Percentiles rank a stretch among this genome's conserved stretches.
These are phyloP conservation scores for Pseudeuparius sepicola DNA, from an alignment of 2,888 invertebrate genomes.

Conservation along the genomic window DNA sequence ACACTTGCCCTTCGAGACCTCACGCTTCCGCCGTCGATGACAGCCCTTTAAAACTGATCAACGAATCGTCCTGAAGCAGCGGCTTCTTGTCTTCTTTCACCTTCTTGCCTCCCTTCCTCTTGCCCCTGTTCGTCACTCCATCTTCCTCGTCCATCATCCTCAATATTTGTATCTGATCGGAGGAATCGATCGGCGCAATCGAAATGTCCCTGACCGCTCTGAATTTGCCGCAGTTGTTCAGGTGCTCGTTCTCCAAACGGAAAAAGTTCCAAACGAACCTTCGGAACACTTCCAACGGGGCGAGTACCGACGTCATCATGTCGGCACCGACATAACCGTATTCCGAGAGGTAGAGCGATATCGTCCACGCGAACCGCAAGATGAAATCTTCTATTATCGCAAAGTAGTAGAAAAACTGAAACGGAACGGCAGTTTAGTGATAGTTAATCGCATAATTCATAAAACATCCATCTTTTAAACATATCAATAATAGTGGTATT, in stretches of 20 bases:
- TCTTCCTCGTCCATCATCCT: constrained; percentile 70
- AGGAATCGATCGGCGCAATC: constrained; percentile 65
- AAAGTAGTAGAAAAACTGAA: constrained; percentile 68
- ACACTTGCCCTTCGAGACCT: too few relatives aligned
- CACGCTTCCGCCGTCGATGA: too few relatives aligned
- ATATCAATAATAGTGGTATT: too few relatives aligned
- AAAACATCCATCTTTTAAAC: too few relatives aligned
- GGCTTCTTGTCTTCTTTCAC: constrained; percentile 41
- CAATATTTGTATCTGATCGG: constrained; percentile 59
- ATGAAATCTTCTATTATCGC: constrained; percentile 73
- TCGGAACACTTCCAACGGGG: constrained; percentile 59
- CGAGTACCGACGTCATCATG: constrained; percentile 54
- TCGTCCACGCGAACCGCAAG: constrained; percentile 68
- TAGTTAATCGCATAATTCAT: too few relatives aligned
- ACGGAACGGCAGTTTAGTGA: too few relatives aligned
- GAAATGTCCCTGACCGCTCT: constrained; percentile 80
- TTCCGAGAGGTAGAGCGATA: constrained; percentile 59
- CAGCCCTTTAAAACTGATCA: constrained; percentile 32
- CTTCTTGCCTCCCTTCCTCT: constrained; percentile 30
- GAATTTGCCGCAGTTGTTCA: constrained; percentile 85
- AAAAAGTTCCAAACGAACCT: constrained; percentile 82
- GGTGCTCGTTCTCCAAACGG: constrained; percentile 79
- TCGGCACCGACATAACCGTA: constrained; percentile 53
- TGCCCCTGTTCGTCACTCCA: constrained; percentile 49
- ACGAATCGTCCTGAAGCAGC: constrained; percentile 38